Evolutionary conservation across 1,140 invertebrate species (phyloP), one percentile per base, ranked within the genome.

Genomic region (Meloidogyne hapla): DNA sequence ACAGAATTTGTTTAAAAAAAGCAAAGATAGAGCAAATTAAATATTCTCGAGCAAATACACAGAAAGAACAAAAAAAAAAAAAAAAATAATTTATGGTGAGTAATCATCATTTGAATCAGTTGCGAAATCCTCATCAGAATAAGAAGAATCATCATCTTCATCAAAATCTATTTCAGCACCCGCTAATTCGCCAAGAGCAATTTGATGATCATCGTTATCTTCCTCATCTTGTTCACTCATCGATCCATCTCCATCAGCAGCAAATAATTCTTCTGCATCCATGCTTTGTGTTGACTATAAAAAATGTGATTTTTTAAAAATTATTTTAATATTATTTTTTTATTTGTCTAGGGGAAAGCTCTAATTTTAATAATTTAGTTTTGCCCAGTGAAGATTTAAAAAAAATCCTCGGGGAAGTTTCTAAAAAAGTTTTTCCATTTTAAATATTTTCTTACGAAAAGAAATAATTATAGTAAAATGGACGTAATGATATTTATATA

Each of bases 91-190:
- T 67, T 62, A 72, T 2, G n/a, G 69, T 23, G 69, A 72, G 42
- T 42, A 72, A 56, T 72, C 69, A 48, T 62, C 62, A 21, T 72
- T 62, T 18, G 33, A 42, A 62, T 72, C 69, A 10, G 69, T 61
- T 25, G 40, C n/a, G 12, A 33, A 38, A 9, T 72, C 38, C 26
- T 72, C 69, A 72, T 72, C 48, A 56, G 48, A 56, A 56, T 56
- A 56, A 56, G 48, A 56, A 56, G 48, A 72, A n/a, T 72, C 69
- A 42, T n/a, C 40, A 45, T 72, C 69, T 21, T 72, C 67, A 15
- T 69, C 28, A 48, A 33, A 33, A 33, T 69, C 10, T 12, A 28
- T 48, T 21, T 13, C 67, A 48, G 23, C 67, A 33, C 12, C 28
- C 12, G 21, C 67, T 13, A 45, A 13, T 15, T 38, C 25, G 6